Evolutionary conservation across 2,888 invertebrate species (phyloP).

Genomic region (Ganaspis brasiliensis): DNA sequence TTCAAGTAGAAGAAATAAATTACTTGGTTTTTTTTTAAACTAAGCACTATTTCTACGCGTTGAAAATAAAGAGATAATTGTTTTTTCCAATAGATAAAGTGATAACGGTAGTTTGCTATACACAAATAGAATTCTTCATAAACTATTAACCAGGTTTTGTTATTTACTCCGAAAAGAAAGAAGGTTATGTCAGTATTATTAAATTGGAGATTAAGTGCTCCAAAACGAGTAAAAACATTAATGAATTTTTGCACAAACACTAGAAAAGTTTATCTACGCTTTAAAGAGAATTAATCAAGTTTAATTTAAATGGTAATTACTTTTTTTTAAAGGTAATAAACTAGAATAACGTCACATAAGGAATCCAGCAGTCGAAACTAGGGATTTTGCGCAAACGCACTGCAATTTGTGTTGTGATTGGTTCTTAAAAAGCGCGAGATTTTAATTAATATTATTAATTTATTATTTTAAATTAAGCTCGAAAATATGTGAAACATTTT

Average conservation of each 20-base stretch:
- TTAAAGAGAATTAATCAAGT: neutral
- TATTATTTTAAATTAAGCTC: neutral
- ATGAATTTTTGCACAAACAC: neutral
- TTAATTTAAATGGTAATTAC: neutral
- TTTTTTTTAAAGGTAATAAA: neutral
- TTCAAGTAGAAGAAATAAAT: too few species aligned
- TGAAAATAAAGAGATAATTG: neutral
- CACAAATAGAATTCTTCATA: neutral
- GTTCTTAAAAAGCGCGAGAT: neutral
- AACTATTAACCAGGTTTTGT: neutral
- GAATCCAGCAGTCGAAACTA: neutral
- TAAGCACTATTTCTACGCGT: neutral
- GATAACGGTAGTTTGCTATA: neutral
- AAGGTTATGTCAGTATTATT: constrained; percentile 38
- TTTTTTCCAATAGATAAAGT: neutral
- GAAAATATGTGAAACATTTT: too few species aligned
- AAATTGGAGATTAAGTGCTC: neutral
- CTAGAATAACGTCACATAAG: constrained; percentile 14
- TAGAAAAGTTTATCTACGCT: neutral
- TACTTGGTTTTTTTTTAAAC: neutral
- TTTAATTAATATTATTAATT: neutral
- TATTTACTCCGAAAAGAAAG: neutral
- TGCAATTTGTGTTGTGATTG: neutral
- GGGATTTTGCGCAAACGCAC: neutral
- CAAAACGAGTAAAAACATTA: neutral